These are phyloP conservation scores for Stylophora pistillata DNA, from an alignment of 64 coral and sea anemone species.

Conservation along the genomic window DNA sequence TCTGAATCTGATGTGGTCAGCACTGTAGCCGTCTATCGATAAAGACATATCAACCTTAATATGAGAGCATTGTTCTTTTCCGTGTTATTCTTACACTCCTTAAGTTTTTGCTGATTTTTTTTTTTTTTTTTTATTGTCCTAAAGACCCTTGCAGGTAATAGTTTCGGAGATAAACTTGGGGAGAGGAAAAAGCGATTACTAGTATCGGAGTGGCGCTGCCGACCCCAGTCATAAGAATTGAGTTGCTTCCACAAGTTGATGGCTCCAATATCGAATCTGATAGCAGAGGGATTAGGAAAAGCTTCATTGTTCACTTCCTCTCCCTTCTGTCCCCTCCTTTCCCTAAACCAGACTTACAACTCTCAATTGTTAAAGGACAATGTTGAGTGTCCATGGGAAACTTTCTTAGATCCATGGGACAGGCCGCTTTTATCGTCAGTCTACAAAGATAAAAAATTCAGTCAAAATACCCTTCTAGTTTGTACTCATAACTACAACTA, in stretches of 20 bases:
- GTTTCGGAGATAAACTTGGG: no score
- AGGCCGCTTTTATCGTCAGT: conserved; percentile 80
- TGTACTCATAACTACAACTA: background rate
- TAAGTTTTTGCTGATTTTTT: background rate
- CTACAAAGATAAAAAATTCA: conserved; percentile 41
- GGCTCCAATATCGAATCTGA: no score
- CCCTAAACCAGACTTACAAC: conserved; percentile 72
- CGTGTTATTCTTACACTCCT: background rate
- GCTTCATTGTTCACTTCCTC: no score
- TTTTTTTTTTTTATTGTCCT: background rate
- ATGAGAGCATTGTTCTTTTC: background rate
- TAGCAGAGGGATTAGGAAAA: no score
- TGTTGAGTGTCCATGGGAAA: conserved; percentile 95
- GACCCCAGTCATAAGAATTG: no score
- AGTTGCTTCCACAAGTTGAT: no score
- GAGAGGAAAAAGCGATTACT: no score
- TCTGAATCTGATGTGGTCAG: conserved; percentile 74
- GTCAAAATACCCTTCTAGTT: background rate
- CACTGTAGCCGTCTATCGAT: conserved; percentile 80
- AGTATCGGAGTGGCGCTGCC: no score
- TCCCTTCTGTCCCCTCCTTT: no score
- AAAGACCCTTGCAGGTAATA: no score
- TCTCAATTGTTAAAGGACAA: conserved; percentile 91
- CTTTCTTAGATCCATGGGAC: conserved; percentile 87
- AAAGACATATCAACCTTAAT: background rate